Conservation (phyloP, 2,113 vertebrate genomes). For the Sylvilagus bachmani region DNA sequence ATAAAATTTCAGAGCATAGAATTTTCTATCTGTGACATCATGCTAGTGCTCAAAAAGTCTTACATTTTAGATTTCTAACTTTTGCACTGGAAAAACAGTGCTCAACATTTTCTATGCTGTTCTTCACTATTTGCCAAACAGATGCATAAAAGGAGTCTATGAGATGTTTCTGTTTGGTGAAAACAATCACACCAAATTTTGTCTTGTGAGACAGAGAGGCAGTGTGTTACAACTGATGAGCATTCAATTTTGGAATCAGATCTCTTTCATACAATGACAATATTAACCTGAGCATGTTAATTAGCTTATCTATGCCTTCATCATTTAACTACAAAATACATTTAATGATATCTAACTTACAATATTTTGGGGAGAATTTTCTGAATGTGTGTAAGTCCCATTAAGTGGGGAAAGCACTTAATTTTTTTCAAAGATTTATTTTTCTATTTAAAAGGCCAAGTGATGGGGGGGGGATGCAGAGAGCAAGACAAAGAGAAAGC, state of each 20-base stretch:
- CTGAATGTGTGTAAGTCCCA: background rate
- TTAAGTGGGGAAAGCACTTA: background rate
- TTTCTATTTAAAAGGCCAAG: too few species aligned
- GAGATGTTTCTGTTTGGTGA: background rate
- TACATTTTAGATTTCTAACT: background rate
- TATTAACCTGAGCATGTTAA: background rate
- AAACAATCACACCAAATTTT: background rate
- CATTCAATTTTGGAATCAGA: background rate
- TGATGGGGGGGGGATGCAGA: too few species aligned
- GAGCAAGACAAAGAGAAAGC: too few species aligned
- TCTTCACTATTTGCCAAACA: conserved; percentile 1
- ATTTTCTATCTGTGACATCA: too few species aligned
- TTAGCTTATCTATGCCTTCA: background rate
- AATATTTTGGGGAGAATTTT: background rate
- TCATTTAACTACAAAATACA: background rate
- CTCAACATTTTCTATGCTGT: background rate
- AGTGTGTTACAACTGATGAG: background rate
- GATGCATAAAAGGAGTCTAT: background rate
- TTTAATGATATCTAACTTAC: background rate
- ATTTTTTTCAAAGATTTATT: background rate
- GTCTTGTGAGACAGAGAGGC: background rate
- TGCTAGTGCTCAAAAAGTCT: too few species aligned
- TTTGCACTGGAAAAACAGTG: background rate
- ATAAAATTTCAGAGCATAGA: too few species aligned
- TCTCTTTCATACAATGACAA: background rate